These are phyloP conservation scores for Eurypyga helias DNA, from an alignment of 2,113 vertebrate species.

Conservation along the genomic window DNA sequence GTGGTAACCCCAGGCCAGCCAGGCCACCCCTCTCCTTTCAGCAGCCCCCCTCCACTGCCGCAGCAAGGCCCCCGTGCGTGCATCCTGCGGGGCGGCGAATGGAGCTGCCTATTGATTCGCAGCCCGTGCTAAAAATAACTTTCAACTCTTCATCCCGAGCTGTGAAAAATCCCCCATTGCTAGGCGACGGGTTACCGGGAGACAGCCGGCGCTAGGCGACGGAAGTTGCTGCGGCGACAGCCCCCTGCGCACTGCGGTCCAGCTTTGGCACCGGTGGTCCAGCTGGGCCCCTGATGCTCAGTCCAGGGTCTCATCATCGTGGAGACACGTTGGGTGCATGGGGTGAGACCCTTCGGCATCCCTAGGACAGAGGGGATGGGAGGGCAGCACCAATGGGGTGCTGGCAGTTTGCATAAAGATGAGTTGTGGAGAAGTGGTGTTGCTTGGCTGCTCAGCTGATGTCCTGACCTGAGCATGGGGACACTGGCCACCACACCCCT, in stretches of 20 bases:
- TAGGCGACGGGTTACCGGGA: conserved; percentile 81
- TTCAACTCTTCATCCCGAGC: conserved; percentile 74
- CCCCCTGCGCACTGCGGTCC: conserved; percentile 69
- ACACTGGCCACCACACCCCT: fast-evolving
- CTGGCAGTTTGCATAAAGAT: neutral
- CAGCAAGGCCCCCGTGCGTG: neutral
- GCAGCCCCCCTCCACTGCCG: fast-evolving
- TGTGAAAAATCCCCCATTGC: conserved; percentile 78
- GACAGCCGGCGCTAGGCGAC: conserved; percentile 80
- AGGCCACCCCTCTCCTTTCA: neutral
- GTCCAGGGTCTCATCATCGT: fast-evolving
- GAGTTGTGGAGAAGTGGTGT: fast-evolving
- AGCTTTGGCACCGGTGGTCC: neutral
- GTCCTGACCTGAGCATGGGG: fast-evolving
- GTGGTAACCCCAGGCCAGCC: neutral
- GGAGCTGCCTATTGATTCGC: conserved; percentile 75
- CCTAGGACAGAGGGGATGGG: fast-evolving
- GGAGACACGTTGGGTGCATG: fast-evolving
- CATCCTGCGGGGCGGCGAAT: conserved; percentile 49
- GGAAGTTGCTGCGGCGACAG: conserved; percentile 70
- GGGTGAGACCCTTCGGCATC: neutral
- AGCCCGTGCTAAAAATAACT: conserved; percentile 79
- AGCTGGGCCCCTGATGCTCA: fast-evolving
- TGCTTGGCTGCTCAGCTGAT: neutral
- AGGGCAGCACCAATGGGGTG: neutral